These are phyloP conservation scores for Spizella passerina DNA, from an alignment of 2,797 vertebrate species.

Conservation along the genomic window DNA sequence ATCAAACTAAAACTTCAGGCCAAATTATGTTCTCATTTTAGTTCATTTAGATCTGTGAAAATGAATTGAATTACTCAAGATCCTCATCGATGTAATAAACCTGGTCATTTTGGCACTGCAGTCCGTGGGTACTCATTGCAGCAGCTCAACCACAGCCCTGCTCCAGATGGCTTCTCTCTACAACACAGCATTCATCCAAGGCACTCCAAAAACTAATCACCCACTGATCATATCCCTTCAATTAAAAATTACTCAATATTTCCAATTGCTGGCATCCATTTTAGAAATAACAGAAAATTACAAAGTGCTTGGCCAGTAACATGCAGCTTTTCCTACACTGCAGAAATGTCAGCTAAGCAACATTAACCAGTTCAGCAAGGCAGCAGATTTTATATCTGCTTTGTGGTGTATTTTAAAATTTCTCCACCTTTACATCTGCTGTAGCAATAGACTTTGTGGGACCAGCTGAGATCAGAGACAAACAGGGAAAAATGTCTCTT, in stretches of 20 bases:
- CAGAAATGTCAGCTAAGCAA: neutral
- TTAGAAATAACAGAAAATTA: conserved; percentile 37
- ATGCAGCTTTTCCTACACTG: neutral
- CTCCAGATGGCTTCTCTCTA: conserved; percentile 54
- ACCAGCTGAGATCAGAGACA: neutral
- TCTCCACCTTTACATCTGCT: neutral
- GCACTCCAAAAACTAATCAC: conserved; percentile 43
- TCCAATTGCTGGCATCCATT: conserved; percentile 6
- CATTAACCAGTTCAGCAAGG: neutral
- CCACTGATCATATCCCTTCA: conserved; percentile 33
- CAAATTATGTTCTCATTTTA: conserved; percentile 26
- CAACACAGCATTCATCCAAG: neutral
- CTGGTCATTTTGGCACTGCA: conserved; percentile 12
- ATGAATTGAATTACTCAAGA: conserved; percentile 27
- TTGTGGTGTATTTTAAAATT: neutral
- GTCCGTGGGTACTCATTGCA: neutral
- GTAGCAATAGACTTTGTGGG: neutral
- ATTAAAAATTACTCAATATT: conserved; percentile 54
- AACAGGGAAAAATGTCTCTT: neutral
- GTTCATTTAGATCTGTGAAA: neutral
- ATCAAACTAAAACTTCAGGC: conserved; percentile 6
- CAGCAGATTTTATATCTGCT: neutral
- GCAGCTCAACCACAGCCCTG: neutral
- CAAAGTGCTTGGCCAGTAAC: neutral
- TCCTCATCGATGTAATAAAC: conserved; percentile 4